Evolutionary conservation across 2,797 vertebrate genomes (phyloP).

Genomic region (Strix occidentalis): DNA sequence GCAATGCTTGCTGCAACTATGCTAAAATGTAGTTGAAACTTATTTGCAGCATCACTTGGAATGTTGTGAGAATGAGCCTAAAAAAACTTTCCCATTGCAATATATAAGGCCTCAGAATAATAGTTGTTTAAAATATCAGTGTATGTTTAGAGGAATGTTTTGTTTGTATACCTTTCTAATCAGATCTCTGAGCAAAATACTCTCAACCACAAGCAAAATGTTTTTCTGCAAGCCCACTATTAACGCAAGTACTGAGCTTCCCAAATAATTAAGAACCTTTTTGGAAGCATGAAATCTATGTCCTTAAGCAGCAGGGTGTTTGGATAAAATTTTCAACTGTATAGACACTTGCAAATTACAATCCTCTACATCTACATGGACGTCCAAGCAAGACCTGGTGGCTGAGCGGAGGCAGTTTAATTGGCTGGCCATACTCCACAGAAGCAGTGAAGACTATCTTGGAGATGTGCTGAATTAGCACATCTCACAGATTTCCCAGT

Average conservation of each 20-base stretch:
- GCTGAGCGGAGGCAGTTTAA: slow-evolving; percentile 12
- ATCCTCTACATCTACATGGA: neutral
- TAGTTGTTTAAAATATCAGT: neutral
- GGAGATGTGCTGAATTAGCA: slow-evolving; percentile 19
- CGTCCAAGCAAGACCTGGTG: rapidly evolving
- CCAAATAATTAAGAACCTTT: neutral
- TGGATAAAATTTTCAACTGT: slow-evolving; percentile 57
- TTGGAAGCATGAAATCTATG: neutral
- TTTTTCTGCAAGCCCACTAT: neutral
- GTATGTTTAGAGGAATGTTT: neutral
- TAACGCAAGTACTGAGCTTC: neutral
- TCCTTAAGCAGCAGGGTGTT: slow-evolving; percentile 35
- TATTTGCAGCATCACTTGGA: neutral
- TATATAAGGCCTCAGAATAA: neutral
- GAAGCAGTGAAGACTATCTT: neutral
- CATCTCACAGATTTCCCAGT: neutral
- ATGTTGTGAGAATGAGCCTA: neutral
- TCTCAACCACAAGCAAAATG: neutral
- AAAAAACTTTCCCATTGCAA: neutral
- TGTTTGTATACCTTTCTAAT: neutral
- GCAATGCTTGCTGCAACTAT: neutral
- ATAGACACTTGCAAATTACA: slow-evolving; percentile 50
- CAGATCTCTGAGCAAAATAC: neutral
- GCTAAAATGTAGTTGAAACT: neutral
- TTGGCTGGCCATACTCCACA: neutral